phyloP scores from a whole-genome alignment of 2,888 invertebrate genomes.

The Tachina fera region DNA sequence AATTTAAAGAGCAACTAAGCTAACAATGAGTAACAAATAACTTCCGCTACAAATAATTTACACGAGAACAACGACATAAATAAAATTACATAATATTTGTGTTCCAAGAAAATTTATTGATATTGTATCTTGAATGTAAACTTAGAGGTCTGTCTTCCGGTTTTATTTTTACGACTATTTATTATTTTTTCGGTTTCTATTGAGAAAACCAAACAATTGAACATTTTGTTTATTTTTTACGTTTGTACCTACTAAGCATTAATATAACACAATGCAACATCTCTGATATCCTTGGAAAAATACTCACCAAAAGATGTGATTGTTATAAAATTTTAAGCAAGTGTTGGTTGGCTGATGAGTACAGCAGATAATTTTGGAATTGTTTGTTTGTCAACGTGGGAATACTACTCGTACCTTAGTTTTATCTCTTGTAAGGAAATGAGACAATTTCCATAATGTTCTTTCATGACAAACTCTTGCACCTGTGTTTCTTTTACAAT shows the following conservation, averaged over 20 bases:
- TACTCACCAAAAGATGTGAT: conserved; percentile 16
- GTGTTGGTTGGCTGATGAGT: background rate
- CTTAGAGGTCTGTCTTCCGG: conserved; percentile 55
- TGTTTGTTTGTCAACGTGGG: conserved; percentile 34
- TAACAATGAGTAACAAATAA: conserved; percentile 70
- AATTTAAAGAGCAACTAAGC: conserved; percentile 10
- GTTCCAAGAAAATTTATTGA: conserved; percentile 42
- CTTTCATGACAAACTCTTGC: conserved; percentile 12
- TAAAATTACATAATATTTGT: conserved; percentile 44
- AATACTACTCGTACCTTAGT: background rate
- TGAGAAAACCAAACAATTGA: conserved; percentile 17
- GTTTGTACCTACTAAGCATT: conserved; percentile 42
- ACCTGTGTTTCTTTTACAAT: conserved; percentile 48
- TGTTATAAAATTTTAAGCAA: conserved; percentile 20
- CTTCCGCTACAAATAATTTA: conserved; percentile 69
- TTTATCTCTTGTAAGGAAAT: conserved; percentile 8
- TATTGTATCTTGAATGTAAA: conserved; percentile 33
- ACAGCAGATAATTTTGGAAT: conserved; percentile 26
- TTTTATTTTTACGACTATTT: no score
- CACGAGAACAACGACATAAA: conserved; percentile 56
- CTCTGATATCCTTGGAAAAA: conserved; percentile 4
- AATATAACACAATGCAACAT: background rate
- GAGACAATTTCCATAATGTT: conserved; percentile 45
- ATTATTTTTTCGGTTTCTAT: no score
- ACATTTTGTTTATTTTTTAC: background rate